Conservation (phyloP, 1,140 invertebrate species). For the Samia ricini region DNA sequence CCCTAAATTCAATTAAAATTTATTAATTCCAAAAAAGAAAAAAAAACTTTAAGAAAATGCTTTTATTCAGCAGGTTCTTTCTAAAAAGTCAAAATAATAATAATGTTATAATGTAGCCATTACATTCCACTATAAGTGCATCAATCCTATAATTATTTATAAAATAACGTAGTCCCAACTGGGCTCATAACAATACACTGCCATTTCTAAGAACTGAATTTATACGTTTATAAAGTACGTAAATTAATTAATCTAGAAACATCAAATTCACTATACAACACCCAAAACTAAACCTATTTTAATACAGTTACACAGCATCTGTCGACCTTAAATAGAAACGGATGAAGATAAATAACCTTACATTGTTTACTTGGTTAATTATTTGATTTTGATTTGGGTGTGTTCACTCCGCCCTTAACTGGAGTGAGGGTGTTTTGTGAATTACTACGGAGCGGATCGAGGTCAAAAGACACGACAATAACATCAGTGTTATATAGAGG, state of each 20-base stretch:
- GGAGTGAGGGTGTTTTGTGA: conserved; percentile 9
- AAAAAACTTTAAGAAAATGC: too few species aligned
- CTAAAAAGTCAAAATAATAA: too few species aligned
- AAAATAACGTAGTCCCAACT: too few species aligned
- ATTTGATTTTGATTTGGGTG: conserved; percentile 21
- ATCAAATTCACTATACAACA: neutral
- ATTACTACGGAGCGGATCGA: conserved; percentile 8
- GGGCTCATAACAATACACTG: neutral
- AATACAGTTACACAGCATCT: neutral
- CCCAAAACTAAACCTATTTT: neutral
- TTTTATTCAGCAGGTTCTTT: too few species aligned
- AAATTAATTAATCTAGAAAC: neutral
- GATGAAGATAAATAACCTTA: conserved; percentile 12
- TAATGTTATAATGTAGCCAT: too few species aligned
- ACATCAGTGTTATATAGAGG: neutral
- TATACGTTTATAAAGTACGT: neutral
- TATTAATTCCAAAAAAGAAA: too few species aligned
- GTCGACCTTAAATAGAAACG: neutral
- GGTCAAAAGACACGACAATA: conserved; percentile 22
- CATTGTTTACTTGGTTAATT: conserved; percentile 15
- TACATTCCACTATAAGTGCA: too few species aligned
- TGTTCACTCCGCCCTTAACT: conserved; percentile 5
- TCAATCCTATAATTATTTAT: too few species aligned
- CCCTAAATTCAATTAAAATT: too few species aligned
- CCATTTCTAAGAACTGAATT: neutral